Conservation (phyloP, 53 echinoderm and acorn worm species). For the Stichopus horrens region DNA sequence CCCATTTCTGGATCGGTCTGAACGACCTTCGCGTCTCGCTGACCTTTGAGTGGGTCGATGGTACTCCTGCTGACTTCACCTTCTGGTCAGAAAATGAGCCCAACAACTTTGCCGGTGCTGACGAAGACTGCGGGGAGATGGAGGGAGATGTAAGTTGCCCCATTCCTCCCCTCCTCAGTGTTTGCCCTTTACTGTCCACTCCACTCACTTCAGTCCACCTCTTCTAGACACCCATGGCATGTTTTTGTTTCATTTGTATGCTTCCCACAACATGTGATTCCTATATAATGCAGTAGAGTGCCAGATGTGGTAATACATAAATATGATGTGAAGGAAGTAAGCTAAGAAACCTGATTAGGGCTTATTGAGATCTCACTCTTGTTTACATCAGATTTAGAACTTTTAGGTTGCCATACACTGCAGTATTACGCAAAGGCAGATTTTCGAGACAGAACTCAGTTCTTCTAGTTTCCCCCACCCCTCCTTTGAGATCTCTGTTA, state of each 20-base stretch:
- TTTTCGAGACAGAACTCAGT: background rate
- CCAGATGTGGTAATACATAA: too few relatives aligned
- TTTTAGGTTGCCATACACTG: too few relatives aligned
- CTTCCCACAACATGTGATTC: too few relatives aligned
- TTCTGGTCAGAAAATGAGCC: conserved; percentile 73
- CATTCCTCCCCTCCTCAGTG: background rate
- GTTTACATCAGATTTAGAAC: too few relatives aligned
- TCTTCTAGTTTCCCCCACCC: background rate
- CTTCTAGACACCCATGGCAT: too few relatives aligned
- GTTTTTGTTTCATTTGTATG: too few relatives aligned
- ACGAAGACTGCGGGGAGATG: conserved; percentile 85
- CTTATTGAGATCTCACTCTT: too few relatives aligned
- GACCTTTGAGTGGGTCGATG: conserved; percentile 75
- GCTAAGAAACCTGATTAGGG: too few relatives aligned
- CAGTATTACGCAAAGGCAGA: background rate
- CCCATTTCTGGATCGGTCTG: conserved; percentile 78
- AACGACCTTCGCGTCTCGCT: conserved; percentile 51
- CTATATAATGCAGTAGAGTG: too few relatives aligned
- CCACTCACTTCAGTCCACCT: too few relatives aligned
- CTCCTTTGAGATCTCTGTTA: background rate
- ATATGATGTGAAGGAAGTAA: too few relatives aligned
- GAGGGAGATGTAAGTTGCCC: conserved; percentile 62
- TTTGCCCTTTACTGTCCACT: too few relatives aligned
- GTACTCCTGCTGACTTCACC: conserved; percentile 63
- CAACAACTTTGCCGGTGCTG: conserved; percentile 68